These are phyloP conservation scores for Calonectris borealis DNA, from an alignment of 2,113 vertebrate species.

Conservation along the genomic window DNA sequence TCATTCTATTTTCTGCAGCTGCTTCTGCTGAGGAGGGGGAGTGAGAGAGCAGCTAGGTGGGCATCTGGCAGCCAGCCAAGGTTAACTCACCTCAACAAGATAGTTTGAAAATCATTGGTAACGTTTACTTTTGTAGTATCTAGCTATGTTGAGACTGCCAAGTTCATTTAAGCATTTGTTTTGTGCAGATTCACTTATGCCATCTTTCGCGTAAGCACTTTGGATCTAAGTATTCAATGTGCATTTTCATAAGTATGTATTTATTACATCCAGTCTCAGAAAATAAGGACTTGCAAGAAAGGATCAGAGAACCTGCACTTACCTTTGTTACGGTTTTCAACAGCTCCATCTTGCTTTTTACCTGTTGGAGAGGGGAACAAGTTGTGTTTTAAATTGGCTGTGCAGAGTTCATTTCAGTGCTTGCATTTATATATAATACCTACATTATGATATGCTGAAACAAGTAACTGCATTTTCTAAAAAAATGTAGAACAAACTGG, in stretches of 20 bases:
- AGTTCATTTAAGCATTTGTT: background rate
- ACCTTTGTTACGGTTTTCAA: constrained; percentile 99
- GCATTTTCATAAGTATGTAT: background rate
- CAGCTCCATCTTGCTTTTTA: constrained; percentile 95
- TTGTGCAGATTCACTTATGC: background rate
- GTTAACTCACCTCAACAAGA: background rate
- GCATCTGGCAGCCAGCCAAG: background rate
- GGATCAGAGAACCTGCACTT: constrained; percentile 45
- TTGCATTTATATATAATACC: background rate
- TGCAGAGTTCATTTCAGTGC: background rate
- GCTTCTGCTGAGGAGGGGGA: background rate
- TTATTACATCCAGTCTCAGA: background rate
- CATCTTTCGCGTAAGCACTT: background rate
- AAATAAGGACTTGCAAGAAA: background rate
- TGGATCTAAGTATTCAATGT: background rate
- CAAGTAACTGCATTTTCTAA: background rate
- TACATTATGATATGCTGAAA: background rate
- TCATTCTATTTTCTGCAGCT: background rate
- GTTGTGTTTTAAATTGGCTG: background rate
- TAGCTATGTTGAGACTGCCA: background rate
- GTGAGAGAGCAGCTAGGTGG: background rate
- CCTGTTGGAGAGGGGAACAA: constrained; percentile 74
- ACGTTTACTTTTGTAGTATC: background rate
- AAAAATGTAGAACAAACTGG: background rate
- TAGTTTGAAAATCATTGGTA: background rate